A percentile compares a stretch with the other conserved stretches of the same genome.
phyloP scores from a whole-genome alignment of 2,113 vertebrate genomes.

The Mastomys coucha region DNA sequence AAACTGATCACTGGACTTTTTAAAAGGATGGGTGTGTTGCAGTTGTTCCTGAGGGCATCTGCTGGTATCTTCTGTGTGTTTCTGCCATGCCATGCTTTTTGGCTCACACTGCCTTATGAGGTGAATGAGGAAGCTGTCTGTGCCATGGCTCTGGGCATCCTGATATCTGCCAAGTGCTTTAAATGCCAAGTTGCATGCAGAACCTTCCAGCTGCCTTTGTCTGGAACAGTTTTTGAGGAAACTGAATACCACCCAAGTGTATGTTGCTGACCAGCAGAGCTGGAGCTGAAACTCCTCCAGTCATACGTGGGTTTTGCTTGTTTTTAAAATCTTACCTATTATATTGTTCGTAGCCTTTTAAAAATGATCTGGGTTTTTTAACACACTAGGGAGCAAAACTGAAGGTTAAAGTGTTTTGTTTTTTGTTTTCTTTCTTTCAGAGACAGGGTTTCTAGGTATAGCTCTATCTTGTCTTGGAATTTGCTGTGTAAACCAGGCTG shows the following conservation, averaged over 20 bases:
- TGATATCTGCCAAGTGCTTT: not conserved
- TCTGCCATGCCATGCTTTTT: not conserved
- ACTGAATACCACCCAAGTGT: not conserved
- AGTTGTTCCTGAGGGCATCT: not conserved
- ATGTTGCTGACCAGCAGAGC: not conserved
- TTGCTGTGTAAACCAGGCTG: not conserved
- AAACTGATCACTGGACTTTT: not conserved
- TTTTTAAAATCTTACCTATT: conserved; percentile 39
- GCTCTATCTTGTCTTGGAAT: not conserved
- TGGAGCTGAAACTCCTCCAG: not conserved
- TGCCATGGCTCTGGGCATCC: not conserved
- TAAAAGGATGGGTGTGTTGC: not conserved
- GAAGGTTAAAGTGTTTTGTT: not conserved
- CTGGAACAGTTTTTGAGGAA: not conserved
- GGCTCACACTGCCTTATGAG: not conserved
- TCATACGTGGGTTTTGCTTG: not conserved
- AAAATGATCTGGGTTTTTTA: conserved; percentile 33
- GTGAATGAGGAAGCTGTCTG: not conserved
- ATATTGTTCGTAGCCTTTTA: not conserved
- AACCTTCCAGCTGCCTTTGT: not conserved
- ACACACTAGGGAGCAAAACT: not conserved
- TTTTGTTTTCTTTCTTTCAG: not conserved
- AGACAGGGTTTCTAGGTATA: not conserved
- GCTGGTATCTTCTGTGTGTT: not conserved
- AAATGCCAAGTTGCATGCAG: not conserved